Conservation (phyloP, 2,888 invertebrate genomes). For the Cylloceria caligata region DNA sequence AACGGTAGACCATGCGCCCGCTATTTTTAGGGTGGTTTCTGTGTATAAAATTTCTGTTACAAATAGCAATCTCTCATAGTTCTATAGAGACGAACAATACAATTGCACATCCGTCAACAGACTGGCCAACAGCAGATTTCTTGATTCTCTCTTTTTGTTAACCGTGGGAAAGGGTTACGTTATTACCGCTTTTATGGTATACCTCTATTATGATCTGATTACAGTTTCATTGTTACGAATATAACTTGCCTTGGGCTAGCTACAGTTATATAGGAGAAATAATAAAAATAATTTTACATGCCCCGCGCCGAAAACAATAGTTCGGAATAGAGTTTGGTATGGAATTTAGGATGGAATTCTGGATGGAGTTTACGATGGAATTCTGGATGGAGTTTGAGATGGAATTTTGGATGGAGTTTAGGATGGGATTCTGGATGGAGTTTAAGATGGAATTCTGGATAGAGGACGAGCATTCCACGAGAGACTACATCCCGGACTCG, state of each 20-base stretch:
- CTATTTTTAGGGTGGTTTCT: slow-evolving; percentile 34
- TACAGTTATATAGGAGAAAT: background rate
- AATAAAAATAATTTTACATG: background rate
- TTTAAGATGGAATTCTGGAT: too few species aligned
- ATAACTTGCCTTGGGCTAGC: background rate
- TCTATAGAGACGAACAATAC: slow-evolving; percentile 31
- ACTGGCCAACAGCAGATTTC: background rate
- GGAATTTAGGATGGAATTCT: too few species aligned
- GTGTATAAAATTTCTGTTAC: slow-evolving; percentile 10
- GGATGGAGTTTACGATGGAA: too few species aligned
- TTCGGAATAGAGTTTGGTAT: too few species aligned
- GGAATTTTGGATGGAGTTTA: too few species aligned
- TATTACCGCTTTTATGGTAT: background rate
- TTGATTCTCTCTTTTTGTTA: slow-evolving; percentile 29
- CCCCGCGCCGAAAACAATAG: too few species aligned
- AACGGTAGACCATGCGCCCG: slow-evolving; percentile 6
- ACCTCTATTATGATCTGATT: background rate
- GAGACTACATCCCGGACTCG: too few species aligned
- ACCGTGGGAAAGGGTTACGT: slow-evolving; percentile 42
- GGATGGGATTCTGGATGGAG: too few species aligned
- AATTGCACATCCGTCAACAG: slow-evolving; percentile 30
- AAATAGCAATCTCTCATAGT: slow-evolving; percentile 30
- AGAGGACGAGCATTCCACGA: too few species aligned
- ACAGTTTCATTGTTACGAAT: background rate
- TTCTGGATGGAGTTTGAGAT: too few species aligned